A percentile compares a stretch with the other conserved stretches of the same genome.
These are phyloP conservation scores for Sialia sialis DNA, from an alignment of 2,113 vertebrate species.

Conservation along the genomic window DNA sequence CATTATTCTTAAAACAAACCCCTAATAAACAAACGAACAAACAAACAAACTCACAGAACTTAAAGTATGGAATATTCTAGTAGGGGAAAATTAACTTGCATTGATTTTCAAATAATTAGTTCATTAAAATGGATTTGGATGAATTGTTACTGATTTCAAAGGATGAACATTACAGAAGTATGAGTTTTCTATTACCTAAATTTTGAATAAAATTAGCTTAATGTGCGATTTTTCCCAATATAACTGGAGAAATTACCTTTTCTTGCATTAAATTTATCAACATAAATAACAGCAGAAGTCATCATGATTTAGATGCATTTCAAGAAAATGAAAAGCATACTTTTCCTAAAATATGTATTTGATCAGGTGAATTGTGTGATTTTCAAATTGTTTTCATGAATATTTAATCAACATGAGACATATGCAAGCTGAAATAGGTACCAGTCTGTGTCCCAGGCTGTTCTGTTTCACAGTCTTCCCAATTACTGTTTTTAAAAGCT, in stretches of 20 bases:
- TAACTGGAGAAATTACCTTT: neutral
- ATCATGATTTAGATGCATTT: neutral
- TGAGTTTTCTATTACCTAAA: neutral
- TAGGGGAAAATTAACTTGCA: neutral
- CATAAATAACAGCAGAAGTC: neutral
- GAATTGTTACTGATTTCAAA: neutral
- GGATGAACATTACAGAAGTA: neutral
- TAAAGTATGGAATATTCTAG: neutral
- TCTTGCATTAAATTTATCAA: neutral
- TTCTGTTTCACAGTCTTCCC: neutral
- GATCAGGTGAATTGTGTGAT: neutral
- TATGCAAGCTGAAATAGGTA: conserved; percentile 15
- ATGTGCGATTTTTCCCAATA: neutral
- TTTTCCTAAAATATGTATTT: neutral
- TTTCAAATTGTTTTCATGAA: conserved; percentile 34
- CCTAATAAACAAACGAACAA: neutral
- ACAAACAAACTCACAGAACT: neutral
- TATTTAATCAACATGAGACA: conserved; percentile 17
- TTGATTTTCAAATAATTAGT: neutral
- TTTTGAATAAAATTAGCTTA: neutral
- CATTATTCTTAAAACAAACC: neutral
- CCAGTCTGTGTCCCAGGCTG: conserved; percentile 4
- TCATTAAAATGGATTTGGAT: neutral
- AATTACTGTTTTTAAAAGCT: neutral
- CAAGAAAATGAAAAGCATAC: neutral